These are phyloP conservation scores for Shinisaurus crocodilurus DNA, from an alignment of 2,113 vertebrate genomes.

Conservation along the genomic window DNA sequence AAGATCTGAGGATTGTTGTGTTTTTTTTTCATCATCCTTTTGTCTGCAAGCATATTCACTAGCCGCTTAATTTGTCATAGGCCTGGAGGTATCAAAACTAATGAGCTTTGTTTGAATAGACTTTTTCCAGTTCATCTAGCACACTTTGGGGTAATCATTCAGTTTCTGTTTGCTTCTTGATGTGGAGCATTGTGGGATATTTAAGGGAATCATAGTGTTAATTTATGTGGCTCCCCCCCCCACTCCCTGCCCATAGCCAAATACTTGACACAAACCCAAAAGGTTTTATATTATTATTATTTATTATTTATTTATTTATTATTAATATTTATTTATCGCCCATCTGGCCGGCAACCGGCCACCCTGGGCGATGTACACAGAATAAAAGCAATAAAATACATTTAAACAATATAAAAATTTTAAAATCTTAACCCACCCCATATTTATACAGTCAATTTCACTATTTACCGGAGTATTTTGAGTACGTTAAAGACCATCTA, in stretches of 20 bases:
- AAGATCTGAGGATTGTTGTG: conserved; percentile 58
- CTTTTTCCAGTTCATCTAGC: conserved; percentile 93
- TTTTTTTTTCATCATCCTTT: conserved; percentile 77
- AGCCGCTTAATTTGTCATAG: conserved; percentile 89
- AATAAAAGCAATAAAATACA: too few relatives aligned
- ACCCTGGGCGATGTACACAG: too few relatives aligned
- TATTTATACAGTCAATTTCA: conserved; percentile 79
- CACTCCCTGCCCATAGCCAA: conserved; percentile 70
- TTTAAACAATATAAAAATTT: too few relatives aligned
- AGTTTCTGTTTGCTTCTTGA: conserved; percentile 86
- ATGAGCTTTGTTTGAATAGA: conserved; percentile 93
- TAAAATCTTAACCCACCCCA: too few relatives aligned
- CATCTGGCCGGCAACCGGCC: too few relatives aligned
- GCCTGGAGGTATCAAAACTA: conserved; percentile 90
- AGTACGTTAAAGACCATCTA: conserved; percentile 65
- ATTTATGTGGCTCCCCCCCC: conserved; percentile 72
- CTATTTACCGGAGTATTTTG: conserved; percentile 74
- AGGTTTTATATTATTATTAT: conserved; percentile 79
- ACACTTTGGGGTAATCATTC: conserved; percentile 92
- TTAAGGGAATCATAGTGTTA: conserved; percentile 80
- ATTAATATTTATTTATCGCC: too few relatives aligned
- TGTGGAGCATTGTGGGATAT: conserved; percentile 83
- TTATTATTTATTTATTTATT: too few relatives aligned
- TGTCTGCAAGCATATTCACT: conserved; percentile 85
- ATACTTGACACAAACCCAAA: conserved; percentile 73